Percentiles rank a stretch among this genome's conserved stretches.
Conservation (phyloP, 2,797 vertebrate genomes). For the Leptatherina wallacei region DNA sequence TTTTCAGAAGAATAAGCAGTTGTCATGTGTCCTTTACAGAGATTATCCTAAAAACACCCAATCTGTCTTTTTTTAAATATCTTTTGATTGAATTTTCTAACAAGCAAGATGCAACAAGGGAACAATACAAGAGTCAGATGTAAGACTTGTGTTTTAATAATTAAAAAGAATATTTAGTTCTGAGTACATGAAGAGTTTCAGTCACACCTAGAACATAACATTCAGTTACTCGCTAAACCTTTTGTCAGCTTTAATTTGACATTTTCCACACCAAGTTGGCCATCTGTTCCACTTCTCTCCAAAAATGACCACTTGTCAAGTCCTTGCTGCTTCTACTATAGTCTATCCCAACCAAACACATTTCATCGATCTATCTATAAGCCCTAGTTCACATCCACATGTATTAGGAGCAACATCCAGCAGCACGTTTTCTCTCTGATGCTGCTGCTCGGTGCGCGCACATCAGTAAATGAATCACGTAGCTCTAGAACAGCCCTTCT, state of each 20-base stretch:
- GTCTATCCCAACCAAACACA: conserved; percentile 49
- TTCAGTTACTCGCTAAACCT: conserved; percentile 28
- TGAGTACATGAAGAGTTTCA: conserved; percentile 46
- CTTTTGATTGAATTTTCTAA: conserved; percentile 33
- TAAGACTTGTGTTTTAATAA: conserved; percentile 52
- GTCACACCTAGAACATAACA: conserved; percentile 28
- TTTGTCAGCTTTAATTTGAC: conserved; percentile 50
- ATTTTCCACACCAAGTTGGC: conserved; percentile 29
- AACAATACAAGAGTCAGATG: conserved; percentile 41
- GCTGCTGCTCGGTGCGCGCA: conserved; percentile 74
- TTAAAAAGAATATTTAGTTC: conserved; percentile 52
- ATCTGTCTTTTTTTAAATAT: conserved; percentile 47
- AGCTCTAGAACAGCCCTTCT: conserved; percentile 83
- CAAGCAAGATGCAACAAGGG: conserved; percentile 38
- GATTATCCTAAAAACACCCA: conserved; percentile 60
- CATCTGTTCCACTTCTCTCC: conserved; percentile 38
- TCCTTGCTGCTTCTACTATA: conserved; percentile 39
- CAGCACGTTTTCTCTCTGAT: conserved; percentile 65
- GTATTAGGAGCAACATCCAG: conserved; percentile 73
- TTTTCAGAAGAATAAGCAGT: conserved; percentile 57
- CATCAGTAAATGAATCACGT: conserved; percentile 86
- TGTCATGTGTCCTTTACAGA: conserved; percentile 67
- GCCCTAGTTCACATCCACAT: conserved; percentile 70
- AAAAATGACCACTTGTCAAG: conserved; percentile 65
- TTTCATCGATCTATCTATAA: conserved; percentile 67